Conservation (phyloP, 2,888 invertebrate species). For the Diploptera punctata region DNA sequence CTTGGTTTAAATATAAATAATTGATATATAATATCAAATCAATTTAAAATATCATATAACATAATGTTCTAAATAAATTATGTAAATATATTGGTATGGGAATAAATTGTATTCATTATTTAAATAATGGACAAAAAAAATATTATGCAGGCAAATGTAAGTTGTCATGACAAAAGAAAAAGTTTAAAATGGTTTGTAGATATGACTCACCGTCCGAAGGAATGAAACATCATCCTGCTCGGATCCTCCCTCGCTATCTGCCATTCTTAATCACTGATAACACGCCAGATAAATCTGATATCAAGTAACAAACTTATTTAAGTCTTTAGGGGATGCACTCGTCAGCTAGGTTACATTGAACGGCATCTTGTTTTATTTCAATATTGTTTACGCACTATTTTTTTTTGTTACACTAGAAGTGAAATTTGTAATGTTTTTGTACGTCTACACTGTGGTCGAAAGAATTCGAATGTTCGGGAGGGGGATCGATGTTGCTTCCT, state of each 20-base stretch:
- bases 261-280: constrained; percentile 62
- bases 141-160: too few species aligned
- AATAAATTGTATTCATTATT: too few species aligned
- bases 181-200: too few species aligned
- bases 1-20: too few species aligned
- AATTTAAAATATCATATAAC: too few species aligned
- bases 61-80: too few species aligned
- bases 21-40: too few species aligned
- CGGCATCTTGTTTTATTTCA: constrained; percentile 10
- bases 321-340: constrained; percentile 9
- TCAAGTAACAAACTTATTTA: neutral
- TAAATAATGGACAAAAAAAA: too few species aligned
- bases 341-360: neutral
- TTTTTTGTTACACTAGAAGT: neutral
- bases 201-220: constrained; percentile 90
- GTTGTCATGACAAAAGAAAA: too few species aligned
- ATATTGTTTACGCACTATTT: neutral
- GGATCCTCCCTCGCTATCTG: constrained; percentile 93
- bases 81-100: too few species aligned
- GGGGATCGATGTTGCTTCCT: neutral
- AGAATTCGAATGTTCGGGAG: constrained; percentile 17
- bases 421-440: neutral
- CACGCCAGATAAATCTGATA: neutral
- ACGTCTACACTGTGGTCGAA: constrained; percentile 2
- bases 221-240: constrained; percentile 99